A percentile compares a stretch with the other conserved stretches of the same genome.
These are phyloP conservation scores for Sminthopsis crassicaudata DNA, from an alignment of 2,113 vertebrate species.

Conservation along the genomic window DNA sequence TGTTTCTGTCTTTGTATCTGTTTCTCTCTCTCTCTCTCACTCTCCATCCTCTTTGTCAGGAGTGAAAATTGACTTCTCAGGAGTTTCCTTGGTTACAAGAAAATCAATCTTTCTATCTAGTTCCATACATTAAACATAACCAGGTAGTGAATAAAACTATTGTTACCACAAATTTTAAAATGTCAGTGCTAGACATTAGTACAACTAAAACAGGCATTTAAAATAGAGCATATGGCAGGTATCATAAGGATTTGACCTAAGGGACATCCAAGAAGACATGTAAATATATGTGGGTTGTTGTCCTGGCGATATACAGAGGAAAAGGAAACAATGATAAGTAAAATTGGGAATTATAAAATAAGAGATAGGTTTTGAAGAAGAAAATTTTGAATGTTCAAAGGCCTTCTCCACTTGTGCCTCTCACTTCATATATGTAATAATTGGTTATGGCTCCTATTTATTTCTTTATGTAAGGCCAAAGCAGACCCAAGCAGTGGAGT, in stretches of 20 bases:
- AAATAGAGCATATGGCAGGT: not conserved
- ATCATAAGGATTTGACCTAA: not conserved
- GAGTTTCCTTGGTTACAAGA: not conserved
- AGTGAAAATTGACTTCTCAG: not conserved
- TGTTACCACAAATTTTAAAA: not conserved
- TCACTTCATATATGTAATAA: constrained; percentile 60
- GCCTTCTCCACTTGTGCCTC: constrained; percentile 68
- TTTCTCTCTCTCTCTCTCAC: too few species aligned
- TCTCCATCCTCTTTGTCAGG: not conserved
- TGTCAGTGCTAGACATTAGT: not conserved
- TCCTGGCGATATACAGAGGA: not conserved
- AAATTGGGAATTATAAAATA: not conserved
- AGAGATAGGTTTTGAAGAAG: not conserved
- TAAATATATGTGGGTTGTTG: not conserved
- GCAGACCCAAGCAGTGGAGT: constrained; percentile 16
- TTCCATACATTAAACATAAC: not conserved
- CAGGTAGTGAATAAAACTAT: not conserved
- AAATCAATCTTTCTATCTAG: not conserved
- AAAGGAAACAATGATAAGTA: not conserved
- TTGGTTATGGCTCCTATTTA: constrained; percentile 39
- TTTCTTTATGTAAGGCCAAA: constrained; percentile 62
- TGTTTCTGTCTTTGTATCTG: too few species aligned
- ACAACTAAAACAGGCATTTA: too few species aligned
- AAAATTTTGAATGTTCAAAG: constrained; percentile 28
- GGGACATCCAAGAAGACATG: not conserved